Evolutionary conservation across 2,113 vertebrate species (phyloP).

Genomic region (Nerophis ophidion): DNA sequence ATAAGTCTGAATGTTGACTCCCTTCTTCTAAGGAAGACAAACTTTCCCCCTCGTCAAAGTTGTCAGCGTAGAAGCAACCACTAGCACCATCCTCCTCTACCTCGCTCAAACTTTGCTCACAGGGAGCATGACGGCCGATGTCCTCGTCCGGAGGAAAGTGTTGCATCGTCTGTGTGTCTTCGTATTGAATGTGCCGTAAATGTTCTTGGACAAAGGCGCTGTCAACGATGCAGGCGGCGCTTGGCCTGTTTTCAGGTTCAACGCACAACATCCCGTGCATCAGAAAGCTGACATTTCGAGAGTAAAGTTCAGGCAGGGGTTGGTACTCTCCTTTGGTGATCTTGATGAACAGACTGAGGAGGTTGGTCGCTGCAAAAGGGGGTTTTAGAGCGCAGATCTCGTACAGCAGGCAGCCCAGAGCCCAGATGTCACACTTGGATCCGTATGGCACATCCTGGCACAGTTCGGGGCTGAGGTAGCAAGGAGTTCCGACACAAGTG

Average conservation of each 20-base stretch:
- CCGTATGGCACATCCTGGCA: constrained; percentile 77
- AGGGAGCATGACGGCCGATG: constrained; percentile 14
- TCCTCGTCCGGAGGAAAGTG: background rate
- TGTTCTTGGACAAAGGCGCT: constrained; percentile 56
- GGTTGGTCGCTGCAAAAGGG: constrained; percentile 69
- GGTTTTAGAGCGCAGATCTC: constrained; percentile 71
- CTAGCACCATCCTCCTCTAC: constrained; percentile 9
- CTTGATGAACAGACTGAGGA: constrained; percentile 72
- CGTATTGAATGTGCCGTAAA: constrained; percentile 45
- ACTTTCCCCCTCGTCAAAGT: constrained; percentile 73
- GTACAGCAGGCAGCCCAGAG: constrained; percentile 75
- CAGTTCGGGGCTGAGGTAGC: constrained; percentile 77
- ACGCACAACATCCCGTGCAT: constrained; percentile 64
- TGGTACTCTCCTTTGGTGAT: constrained; percentile 68
- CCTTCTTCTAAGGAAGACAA: constrained; percentile 52
- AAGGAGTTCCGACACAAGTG: constrained; percentile 76
- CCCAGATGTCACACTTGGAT: constrained; percentile 77
- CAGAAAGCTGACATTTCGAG: constrained; percentile 51
- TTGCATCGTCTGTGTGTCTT: constrained; percentile 11
- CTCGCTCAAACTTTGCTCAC: background rate
- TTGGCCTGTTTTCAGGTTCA: constrained; percentile 64
- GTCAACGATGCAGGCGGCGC: constrained; percentile 58
- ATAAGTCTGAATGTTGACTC: constrained; percentile 22
- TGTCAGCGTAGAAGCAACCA: constrained; percentile 64
- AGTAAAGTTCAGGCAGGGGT: constrained; percentile 50